Conservation (phyloP, 2,797 vertebrate species). For the Orestias chungarensis region DNA sequence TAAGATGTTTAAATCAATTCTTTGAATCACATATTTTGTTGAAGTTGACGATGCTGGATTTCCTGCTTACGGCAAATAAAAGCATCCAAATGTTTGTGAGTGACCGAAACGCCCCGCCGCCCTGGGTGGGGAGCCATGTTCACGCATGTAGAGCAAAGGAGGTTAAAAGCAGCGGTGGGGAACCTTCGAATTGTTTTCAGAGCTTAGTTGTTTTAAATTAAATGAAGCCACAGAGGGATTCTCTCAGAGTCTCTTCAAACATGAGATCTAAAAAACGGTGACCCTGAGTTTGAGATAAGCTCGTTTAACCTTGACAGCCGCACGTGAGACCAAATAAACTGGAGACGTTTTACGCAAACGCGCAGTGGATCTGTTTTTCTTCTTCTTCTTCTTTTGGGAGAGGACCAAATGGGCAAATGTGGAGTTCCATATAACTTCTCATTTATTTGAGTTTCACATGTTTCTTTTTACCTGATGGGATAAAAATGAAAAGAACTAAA, state of each 20-base stretch:
- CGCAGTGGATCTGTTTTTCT: background rate
- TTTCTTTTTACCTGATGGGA: too few relatives aligned
- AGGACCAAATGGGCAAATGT: background rate
- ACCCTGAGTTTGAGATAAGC: slow-evolving; percentile 69
- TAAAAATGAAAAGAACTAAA: background rate
- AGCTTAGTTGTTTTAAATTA: slow-evolving; percentile 7
- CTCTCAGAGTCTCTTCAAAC: slow-evolving; percentile 38
- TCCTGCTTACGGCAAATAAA: background rate
- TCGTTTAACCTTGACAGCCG: slow-evolving; percentile 62
- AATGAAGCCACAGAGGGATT: slow-evolving; percentile 15
- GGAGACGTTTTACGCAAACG: slow-evolving; percentile 29
- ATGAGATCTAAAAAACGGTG: slow-evolving; percentile 49
- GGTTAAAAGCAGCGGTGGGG: too few relatives aligned
- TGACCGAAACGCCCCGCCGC: background rate
- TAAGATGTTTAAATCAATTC: too few relatives aligned
- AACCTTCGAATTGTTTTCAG: background rate
- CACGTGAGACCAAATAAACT: slow-evolving; percentile 60
- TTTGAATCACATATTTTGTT: too few relatives aligned
- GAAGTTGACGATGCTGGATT: background rate
- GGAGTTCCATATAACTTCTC: too few relatives aligned
- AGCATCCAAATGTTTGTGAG: background rate
- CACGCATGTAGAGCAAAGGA: background rate
- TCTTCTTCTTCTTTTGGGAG: too few relatives aligned
- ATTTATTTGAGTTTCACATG: too few relatives aligned
- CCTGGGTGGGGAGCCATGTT: slow-evolving; percentile 3